A percentile compares a stretch with the other conserved stretches of the same genome.
phyloP scores from a whole-genome alignment of 2,888 invertebrate species.

The Epistrophe eligans region DNA sequence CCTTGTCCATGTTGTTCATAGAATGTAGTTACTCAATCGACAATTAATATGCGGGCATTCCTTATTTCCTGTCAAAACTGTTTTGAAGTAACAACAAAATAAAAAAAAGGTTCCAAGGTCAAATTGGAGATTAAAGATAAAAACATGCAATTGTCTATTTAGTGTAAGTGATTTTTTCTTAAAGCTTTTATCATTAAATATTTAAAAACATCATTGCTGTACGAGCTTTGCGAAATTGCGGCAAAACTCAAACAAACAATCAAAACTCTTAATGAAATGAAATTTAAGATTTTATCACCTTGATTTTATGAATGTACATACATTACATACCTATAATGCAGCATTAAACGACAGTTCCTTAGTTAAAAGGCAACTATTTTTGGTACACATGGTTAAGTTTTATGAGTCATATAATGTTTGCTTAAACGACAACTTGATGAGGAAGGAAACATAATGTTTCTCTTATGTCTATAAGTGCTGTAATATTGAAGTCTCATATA shows the following conservation, averaged over 20 bases:
- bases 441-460: constrained; percentile 35
- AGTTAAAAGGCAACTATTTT: constrained; percentile 32
- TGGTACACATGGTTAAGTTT: constrained; percentile 51
- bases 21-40: constrained; percentile 21
- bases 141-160: background rate
- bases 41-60: constrained; percentile 20
- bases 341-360: constrained; percentile 20
- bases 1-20: constrained; percentile 22
- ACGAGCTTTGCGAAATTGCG: background rate
- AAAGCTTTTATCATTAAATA: background rate
- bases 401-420: constrained; percentile 57
- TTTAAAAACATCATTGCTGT: background rate
- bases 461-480: background rate
- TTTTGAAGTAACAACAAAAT: background rate
- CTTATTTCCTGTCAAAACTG: background rate
- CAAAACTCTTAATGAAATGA: background rate
- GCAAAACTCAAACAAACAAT: background rate
- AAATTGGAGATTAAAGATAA: background rate
- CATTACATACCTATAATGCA: background rate
- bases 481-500: constrained; percentile 5
- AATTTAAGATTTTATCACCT: constrained; percentile 3
- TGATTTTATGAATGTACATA: background rate
- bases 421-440: constrained; percentile 43
- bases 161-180: too few species aligned
- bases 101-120: background rate